Evolutionary conservation across 1,140 invertebrate genomes (phyloP), one percentile per base, ranked within the genome.

Genomic region (Zaprionus ornatus): DNA sequence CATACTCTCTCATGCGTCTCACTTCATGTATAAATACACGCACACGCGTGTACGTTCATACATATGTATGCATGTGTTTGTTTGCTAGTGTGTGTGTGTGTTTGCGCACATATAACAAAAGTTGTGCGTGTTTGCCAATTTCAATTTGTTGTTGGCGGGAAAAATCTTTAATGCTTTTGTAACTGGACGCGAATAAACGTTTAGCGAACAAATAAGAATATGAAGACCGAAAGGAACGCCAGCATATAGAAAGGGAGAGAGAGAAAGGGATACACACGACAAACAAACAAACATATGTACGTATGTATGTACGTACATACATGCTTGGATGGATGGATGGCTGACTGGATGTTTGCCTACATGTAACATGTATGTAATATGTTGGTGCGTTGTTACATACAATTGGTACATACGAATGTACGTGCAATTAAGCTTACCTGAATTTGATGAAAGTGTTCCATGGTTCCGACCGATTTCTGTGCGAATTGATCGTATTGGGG

Each of bases 371-470:
- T 25, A 23, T 25, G 25, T 50, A 62, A 9, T n/a, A 45, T 71
- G 37, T 77, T 37, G 32, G 78, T 48, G 55, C 48, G 40, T 52
- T 23, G 13, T 40, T 63, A 54, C 67, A 64, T 61, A 32, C n/a
- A 32, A 35, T 27, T 23, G 59, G 25, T 59, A 32, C n/a, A 50
- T 71, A 10, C 42, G 50, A 52, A 10, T 67, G 48, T 79, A 45
- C 57, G 80, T 48, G 57, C 32, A 59, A 45, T 76, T 70, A 71
- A 90, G 83, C 91, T 92, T 88, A 92, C 91, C 91, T 92, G 91
- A 80, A 92, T 92, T 82, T 92, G 91, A 91, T 92, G 91, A 90
- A 92, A 92, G 77, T 92, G 91, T 77, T 92, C 91, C 91, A 92
- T 91, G 76, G 42, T 80, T 74, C 57, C 52, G 56, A 48, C 27